These are phyloP conservation scores for Coelopa pilipes DNA, from an alignment of 2,888 invertebrate genomes.

Conservation along the genomic window DNA sequence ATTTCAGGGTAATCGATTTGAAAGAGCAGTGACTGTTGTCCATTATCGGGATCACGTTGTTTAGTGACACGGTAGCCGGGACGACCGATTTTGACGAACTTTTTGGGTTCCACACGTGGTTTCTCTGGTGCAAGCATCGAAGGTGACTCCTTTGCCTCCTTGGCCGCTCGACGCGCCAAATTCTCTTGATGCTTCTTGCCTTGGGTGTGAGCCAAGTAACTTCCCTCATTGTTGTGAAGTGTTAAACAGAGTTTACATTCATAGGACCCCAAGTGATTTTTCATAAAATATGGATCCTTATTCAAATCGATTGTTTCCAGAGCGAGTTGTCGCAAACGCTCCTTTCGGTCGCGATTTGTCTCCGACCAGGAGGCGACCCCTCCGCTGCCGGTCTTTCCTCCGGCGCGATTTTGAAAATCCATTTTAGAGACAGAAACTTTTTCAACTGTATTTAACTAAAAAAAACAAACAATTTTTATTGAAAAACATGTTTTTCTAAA, in stretches of 20 bases:
- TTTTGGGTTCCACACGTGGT: conserved; percentile 96
- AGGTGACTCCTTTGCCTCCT: conserved; percentile 97
- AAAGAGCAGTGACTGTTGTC: conserved; percentile 96
- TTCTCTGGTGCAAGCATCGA: conserved; percentile 94
- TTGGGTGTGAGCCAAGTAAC: conserved; percentile 98
- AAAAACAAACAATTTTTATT: neutral
- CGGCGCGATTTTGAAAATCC: conserved; percentile 99
- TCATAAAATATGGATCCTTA: conserved; percentile 99
- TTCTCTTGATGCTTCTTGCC: conserved; percentile 99
- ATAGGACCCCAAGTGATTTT: conserved; percentile 98
- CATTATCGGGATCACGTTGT: conserved; percentile 93
- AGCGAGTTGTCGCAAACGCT: conserved; percentile 94
- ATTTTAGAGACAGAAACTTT: conserved; percentile 68
- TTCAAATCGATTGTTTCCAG: conserved; percentile 98
- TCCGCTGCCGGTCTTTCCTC: conserved; percentile 99
- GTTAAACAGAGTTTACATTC: conserved; percentile 99
- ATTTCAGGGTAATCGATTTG: conserved; percentile 97
- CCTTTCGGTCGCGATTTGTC: conserved; percentile 95
- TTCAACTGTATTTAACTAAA: too few species aligned
- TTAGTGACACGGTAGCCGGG: conserved; percentile 99
- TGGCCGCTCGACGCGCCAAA: conserved; percentile 95
- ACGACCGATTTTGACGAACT: conserved; percentile 99
- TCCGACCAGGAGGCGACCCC: conserved; percentile 99
- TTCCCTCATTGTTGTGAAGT: conserved; percentile 98
- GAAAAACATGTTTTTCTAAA: neutral